phyloP scores from a whole-genome alignment of 92 coral and sea anemone genomes.

The Phenganax marumi region DNA sequence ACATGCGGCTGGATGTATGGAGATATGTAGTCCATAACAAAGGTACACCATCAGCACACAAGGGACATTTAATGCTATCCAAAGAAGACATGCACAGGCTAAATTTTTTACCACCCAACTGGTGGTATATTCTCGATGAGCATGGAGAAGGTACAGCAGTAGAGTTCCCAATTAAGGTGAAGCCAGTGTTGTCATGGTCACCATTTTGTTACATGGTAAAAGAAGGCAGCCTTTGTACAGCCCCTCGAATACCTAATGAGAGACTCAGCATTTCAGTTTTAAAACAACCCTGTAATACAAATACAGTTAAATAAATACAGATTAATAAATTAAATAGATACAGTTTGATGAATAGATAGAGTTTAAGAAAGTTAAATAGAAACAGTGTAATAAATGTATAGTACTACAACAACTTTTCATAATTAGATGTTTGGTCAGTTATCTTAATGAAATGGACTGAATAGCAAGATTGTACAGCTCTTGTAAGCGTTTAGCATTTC shows the following conservation, averaged over 20 bases:
- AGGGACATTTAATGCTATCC: slow-evolving; percentile 38
- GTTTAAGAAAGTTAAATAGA: background rate
- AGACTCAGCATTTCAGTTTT: background rate
- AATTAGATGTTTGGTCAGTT: background rate
- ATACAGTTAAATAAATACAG: background rate
- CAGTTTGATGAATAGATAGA: background rate
- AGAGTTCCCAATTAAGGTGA: slow-evolving; percentile 46
- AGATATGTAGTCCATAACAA: slow-evolving; percentile 33
- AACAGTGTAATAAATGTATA: background rate
- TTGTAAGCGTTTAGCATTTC: background rate
- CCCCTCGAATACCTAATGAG: background rate
- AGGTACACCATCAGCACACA: slow-evolving; percentile 47
- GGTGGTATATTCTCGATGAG: slow-evolving; percentile 55
- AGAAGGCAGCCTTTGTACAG: slow-evolving; percentile 11
- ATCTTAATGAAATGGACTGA: background rate
- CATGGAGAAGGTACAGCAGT: slow-evolving; percentile 58
- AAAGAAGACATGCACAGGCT: slow-evolving; percentile 39
- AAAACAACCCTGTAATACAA: background rate
- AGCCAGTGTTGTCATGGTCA: slow-evolving; percentile 53
- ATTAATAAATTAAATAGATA: background rate
- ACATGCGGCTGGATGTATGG: slow-evolving; percentile 54
- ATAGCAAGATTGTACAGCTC: background rate
- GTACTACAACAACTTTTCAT: background rate
- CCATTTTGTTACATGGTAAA: background rate
- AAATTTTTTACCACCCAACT: slow-evolving; percentile 38